A percentile compares a stretch with the other conserved stretches of the same genome.
Conservation (phyloP, 2,113 vertebrate genomes). For the Nothoprocta perdicaria region DNA sequence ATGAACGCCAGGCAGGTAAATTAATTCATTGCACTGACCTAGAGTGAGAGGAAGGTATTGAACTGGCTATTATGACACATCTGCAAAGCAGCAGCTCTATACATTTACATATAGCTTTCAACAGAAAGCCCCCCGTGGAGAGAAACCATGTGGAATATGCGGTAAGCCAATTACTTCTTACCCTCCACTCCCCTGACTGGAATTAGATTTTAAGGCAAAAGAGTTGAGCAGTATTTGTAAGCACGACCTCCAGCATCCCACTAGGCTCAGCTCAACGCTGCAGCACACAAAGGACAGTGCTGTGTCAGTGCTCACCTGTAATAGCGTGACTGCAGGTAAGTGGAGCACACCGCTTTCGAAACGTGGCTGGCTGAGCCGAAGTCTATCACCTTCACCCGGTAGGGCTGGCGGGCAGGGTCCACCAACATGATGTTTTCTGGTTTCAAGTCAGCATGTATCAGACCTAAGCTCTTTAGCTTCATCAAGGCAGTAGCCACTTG, state of each 20-base stretch:
- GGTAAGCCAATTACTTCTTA: neutral
- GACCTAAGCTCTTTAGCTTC: constrained; percentile 95
- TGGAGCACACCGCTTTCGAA: constrained; percentile 96
- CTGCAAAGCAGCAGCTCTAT: neutral
- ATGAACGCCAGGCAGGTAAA: neutral
- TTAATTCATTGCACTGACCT: neutral
- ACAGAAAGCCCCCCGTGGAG: neutral
- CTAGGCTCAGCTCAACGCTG: fast-evolving
- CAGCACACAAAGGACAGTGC: fast-evolving
- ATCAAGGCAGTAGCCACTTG: constrained; percentile 96
- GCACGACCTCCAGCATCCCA: neutral
- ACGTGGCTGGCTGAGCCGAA: constrained; percentile 98
- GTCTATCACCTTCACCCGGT: constrained; percentile 97
- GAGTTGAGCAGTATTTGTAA: neutral
- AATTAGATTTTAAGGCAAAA: neutral
- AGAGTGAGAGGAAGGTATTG: neutral
- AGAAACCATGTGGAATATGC: neutral
- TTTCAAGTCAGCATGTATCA: constrained; percentile 97
- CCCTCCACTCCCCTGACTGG: neutral
- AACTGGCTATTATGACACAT: neutral
- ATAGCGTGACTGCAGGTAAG: constrained; percentile 96
- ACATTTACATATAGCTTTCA: neutral
- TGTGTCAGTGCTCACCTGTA: constrained; percentile 84
- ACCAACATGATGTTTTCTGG: constrained; percentile 99
- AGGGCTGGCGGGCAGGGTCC: constrained; percentile 93